Conservation (phyloP, 2,888 invertebrate species). For the Tetrapedia diversipes region DNA sequence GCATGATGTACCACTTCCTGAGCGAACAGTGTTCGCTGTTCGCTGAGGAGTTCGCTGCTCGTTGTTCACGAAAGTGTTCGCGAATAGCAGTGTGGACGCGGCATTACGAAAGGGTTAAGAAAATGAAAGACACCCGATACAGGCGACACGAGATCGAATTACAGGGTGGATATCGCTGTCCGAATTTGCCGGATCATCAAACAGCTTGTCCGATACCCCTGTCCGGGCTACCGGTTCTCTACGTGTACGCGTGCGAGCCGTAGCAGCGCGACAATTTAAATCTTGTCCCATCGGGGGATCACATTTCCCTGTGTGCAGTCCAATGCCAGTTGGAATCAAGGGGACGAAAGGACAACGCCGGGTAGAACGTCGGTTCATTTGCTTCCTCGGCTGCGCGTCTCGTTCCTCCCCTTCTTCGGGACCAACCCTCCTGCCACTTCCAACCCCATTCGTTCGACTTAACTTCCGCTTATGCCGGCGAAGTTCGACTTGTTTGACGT, state of each 20-base stretch:
- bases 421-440: not conserved
- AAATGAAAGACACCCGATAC: not conserved
- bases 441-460: conserved; percentile 28
- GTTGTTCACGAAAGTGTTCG: too few species aligned
- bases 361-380: conserved; percentile 57
- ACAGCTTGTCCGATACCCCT: conserved; percentile 66
- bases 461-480: conserved; percentile 55
- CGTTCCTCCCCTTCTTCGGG: not conserved
- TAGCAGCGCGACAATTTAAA: conserved; percentile 69
- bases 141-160: conserved; percentile 40
- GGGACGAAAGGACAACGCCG: conserved; percentile 56
- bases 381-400: conserved; percentile 25
- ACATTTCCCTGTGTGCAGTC: conserved; percentile 49
- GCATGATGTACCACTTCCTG: too few species aligned
- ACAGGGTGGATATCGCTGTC: conserved; percentile 50
- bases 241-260: conserved; percentile 5
- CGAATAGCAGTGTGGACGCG: too few species aligned
- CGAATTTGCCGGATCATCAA: conserved; percentile 71
- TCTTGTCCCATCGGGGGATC: conserved; percentile 61
- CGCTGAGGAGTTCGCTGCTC: too few species aligned
- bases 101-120: not conserved
- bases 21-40: too few species aligned
- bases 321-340: conserved; percentile 46
- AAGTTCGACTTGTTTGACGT: conserved; percentile 60
- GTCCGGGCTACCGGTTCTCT: not conserved